Evolutionary conservation across 1,140 invertebrate genomes (phyloP).

Genomic region (Platorchestia sp.): DNA sequence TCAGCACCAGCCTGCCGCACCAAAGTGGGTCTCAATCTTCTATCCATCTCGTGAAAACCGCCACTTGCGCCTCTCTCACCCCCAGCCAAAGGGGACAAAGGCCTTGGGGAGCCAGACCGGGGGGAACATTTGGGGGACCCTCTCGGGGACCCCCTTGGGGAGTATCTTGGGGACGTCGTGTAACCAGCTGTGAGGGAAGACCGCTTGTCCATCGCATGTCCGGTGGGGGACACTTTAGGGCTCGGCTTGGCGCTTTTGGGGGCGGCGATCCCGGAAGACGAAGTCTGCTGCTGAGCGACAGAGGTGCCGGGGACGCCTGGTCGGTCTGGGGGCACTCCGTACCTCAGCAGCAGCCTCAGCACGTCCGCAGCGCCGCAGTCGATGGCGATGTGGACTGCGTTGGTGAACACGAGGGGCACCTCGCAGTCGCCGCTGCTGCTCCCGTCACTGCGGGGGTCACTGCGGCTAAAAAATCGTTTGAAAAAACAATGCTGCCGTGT

Average conservation of each 20-base stretch:
- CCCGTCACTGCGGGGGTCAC: slow-evolving; percentile 69
- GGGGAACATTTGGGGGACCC: slow-evolving; percentile 68
- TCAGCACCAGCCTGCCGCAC: slow-evolving; percentile 14
- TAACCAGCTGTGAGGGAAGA: slow-evolving; percentile 59
- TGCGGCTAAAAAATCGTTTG: slow-evolving; percentile 68
- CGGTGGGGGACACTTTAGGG: slow-evolving; percentile 63
- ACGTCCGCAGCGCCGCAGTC: slow-evolving; percentile 76
- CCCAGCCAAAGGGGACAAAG: slow-evolving; percentile 61
- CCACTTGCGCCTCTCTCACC: slow-evolving; percentile 52
- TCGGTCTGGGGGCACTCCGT: slow-evolving; percentile 75
- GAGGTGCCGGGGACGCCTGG: slow-evolving; percentile 70
- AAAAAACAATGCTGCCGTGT: too few species aligned
- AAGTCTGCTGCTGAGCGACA: slow-evolving; percentile 64
- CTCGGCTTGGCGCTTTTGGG: slow-evolving; percentile 65
- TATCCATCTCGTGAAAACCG: slow-evolving; percentile 13
- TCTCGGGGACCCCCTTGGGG: slow-evolving; percentile 66
- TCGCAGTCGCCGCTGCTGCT: slow-evolving; percentile 58
- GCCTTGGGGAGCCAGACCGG: slow-evolving; percentile 62
- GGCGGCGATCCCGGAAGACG: slow-evolving; percentile 63
- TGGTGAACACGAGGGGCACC: slow-evolving; percentile 73
- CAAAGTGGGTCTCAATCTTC: slow-evolving; percentile 35
- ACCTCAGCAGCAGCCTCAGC: slow-evolving; percentile 74
- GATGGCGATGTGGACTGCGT: slow-evolving; percentile 76
- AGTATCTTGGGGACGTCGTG: slow-evolving; percentile 66
- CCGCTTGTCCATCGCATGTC: slow-evolving; percentile 60